phyloP scores from a whole-genome alignment of 2,113 vertebrate species.

The Macrotis lagotis region DNA sequence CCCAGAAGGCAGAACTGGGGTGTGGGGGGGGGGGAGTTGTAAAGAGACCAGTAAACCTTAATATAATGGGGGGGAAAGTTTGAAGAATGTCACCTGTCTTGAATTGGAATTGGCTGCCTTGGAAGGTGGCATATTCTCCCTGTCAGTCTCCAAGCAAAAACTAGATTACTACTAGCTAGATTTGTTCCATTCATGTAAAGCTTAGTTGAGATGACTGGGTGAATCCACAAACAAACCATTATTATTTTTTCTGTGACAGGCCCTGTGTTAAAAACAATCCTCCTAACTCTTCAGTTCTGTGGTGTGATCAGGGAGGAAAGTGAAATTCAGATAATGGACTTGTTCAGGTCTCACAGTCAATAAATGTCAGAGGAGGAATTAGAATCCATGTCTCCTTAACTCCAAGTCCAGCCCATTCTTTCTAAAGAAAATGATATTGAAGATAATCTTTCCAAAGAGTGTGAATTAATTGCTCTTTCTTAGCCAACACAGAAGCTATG shows the following conservation, averaged over 20 bases:
- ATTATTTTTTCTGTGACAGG: background rate
- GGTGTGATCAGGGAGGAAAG: background rate
- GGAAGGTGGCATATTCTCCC: background rate
- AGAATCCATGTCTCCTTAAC: background rate
- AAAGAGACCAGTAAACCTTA: background rate
- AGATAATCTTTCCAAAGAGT: background rate
- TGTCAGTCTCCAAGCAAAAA: background rate
- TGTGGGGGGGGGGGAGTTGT: background rate
- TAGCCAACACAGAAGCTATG: background rate
- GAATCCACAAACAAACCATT: background rate
- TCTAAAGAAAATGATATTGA: background rate
- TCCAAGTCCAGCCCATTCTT: background rate
- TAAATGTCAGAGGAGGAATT: background rate
- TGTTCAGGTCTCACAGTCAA: background rate
- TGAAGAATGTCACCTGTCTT: background rate
- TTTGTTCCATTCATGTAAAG: background rate
- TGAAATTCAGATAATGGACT: background rate
- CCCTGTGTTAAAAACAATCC: background rate
- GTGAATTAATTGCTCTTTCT: background rate
- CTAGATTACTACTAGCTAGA: background rate
- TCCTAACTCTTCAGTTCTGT: background rate
- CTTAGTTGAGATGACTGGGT: background rate
- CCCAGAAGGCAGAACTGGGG: background rate
- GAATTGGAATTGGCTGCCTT: background rate
- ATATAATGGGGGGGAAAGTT: background rate